phyloP scores from a whole-genome alignment of 2,797 vertebrate genomes.

The Pseudochirops cupreus region DNA sequence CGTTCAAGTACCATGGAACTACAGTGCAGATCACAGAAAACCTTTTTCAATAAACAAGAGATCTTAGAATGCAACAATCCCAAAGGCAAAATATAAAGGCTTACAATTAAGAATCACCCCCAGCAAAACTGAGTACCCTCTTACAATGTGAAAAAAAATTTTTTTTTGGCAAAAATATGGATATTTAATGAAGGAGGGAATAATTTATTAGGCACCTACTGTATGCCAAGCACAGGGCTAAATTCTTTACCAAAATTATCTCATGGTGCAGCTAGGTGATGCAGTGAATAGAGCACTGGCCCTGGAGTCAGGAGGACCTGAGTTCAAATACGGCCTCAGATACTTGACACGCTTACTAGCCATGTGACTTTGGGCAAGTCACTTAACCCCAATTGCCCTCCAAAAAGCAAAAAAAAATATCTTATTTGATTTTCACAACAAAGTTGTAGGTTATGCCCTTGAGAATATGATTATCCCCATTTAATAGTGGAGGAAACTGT shows the following conservation, averaged over 20 bases:
- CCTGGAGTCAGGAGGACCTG: too few relatives aligned
- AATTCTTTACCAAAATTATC: constrained; percentile 4
- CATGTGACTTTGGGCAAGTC: too few relatives aligned
- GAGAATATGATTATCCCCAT: not conserved
- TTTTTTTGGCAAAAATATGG: not conserved
- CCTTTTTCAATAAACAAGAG: not conserved
- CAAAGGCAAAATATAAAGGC: not conserved
- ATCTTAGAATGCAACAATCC: not conserved
- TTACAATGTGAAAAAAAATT: not conserved
- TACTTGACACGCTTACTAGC: too few relatives aligned
- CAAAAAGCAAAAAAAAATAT: not conserved
- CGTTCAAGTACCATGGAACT: not conserved
- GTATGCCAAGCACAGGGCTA: constrained; percentile 3
- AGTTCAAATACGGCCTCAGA: too few relatives aligned
- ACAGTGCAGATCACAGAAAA: not conserved
- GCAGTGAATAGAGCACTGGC: too few relatives aligned
- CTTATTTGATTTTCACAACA: constrained; percentile 37
- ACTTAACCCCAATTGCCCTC: too few relatives aligned
- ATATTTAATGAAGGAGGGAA: not conserved
- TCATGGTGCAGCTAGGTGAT: not conserved
- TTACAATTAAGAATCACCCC: not conserved
- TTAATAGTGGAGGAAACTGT: constrained; percentile 7
- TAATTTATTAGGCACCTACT: constrained; percentile 8
- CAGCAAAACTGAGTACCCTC: not conserved
- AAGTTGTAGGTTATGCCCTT: not conserved